Evolutionary conservation across 1,140 invertebrate species (phyloP), one percentile per base, ranked within the genome.

Genomic region (Contarinia nasturtii): DNA sequence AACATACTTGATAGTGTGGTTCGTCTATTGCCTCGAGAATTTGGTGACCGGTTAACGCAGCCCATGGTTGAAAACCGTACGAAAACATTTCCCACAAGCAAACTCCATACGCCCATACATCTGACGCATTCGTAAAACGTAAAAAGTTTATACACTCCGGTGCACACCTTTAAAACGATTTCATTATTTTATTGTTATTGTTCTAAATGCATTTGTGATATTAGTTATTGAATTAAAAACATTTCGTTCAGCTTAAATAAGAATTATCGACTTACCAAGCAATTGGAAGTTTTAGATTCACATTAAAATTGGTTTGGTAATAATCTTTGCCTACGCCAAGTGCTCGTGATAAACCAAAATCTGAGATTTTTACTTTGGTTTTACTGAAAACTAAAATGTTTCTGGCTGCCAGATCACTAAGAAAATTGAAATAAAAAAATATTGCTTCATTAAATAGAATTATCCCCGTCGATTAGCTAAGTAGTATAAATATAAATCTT

Each of bases 31-130:
- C 86, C 60, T 95, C 88, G 1, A 98, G 65, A 52, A 98, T 97
- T 69, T 98, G 83, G 54, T 92, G 85, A 0, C 94, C 93, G 1
- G 89, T 94, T 19, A 93, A 71, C 0, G 89, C 93, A 0, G 87
- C 85, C 93, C 93, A 98, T 0, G 94, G 94, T 64, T 96, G 91
- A 59, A 93, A 91, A 10, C 94, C 94, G 58, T 95, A 96, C 11
- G 88, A 90, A 60, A 97, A 97, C 86, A 98, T 93, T 66, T 98
- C 27, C 93, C 94, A 98, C 0, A 98, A 64, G n/a, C 91, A 94
- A 0, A 98, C 92, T 10, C 85, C 94, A 66, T 85, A 98, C 0
- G 92, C 89, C 94, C 94, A 98, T 1, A 96, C 88, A 64, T 98
- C 95, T 53, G 86, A 93, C 1, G 91, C 79, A 12, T 89, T 89